A percentile compares a stretch with the other conserved stretches of the same genome.
Conservation (phyloP, 2,113 vertebrate genomes). For the Phycodurus eques region DNA sequence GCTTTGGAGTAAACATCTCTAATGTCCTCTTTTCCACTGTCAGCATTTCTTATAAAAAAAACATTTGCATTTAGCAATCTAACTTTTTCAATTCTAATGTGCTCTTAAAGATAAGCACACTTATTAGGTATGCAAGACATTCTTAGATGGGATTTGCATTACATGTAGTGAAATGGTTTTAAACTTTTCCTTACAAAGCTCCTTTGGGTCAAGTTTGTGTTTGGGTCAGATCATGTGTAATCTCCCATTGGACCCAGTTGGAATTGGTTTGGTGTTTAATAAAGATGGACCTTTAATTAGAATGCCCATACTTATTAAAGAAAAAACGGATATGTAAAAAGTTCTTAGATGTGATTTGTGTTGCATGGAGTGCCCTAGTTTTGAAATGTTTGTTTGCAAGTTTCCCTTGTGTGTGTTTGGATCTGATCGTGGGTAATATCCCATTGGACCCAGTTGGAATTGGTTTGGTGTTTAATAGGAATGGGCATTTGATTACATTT, state of each 20-base stretch:
- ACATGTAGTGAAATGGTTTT: not conserved
- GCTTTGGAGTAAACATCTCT: conserved; percentile 34
- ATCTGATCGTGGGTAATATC: not conserved
- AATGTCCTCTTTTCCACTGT: conserved; percentile 18
- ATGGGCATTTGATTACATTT: too few species aligned
- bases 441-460: too few species aligned
- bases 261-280: too few species aligned
- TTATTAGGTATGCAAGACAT: not conserved
- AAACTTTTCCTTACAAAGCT: not conserved
- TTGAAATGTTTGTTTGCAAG: not conserved
- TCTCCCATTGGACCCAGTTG: too few species aligned
- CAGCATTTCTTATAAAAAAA: conserved; percentile 23
- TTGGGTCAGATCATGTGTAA: not conserved
- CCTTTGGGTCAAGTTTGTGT: not conserved
- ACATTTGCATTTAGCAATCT: conserved; percentile 12
- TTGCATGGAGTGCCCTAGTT: not conserved
- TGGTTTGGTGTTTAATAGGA: too few species aligned
- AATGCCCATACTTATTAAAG: too few species aligned
- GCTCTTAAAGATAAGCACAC: conserved; percentile 5
- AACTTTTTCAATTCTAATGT: not conserved
- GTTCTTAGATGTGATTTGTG: not conserved
- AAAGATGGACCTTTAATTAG: too few species aligned
- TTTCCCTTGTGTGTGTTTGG: not conserved
- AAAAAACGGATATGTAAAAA: too few species aligned
- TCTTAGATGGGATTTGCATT: not conserved